phyloP scores from a whole-genome alignment of 2,888 invertebrate genomes.

The Boloria euphrosyne region DNA sequence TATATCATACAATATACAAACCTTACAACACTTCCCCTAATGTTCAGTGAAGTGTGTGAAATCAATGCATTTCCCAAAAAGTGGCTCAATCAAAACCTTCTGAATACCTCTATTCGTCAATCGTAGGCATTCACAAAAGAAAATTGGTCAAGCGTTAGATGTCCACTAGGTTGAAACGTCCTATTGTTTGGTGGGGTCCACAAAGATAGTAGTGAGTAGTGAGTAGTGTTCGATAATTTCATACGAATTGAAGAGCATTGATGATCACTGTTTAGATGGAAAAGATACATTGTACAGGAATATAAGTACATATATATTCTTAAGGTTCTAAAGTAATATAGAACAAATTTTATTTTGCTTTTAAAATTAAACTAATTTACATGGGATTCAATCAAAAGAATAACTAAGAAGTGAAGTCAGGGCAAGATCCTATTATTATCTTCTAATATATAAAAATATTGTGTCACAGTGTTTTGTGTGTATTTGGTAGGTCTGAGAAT shows the following conservation, averaged over 20 bases:
- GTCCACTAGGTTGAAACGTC: conserved; percentile 72
- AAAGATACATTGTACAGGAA: background rate
- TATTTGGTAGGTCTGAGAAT: too few relatives aligned
- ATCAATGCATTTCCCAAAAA: conserved; percentile 70
- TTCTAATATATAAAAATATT: too few relatives aligned
- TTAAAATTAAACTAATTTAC: too few relatives aligned
- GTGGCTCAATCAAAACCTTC: conserved; percentile 68
- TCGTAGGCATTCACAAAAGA: conserved; percentile 77
- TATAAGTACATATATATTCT: background rate
- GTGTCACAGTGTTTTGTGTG: too few relatives aligned
- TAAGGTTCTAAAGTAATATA: too few relatives aligned
- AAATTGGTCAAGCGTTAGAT: conserved; percentile 80
- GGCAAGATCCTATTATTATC: too few relatives aligned
- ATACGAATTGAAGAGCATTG: conserved; percentile 39
- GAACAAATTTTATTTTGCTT: too few relatives aligned
- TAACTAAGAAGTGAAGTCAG: too few relatives aligned
- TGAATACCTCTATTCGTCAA: conserved; percentile 63
- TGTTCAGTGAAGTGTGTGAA: conserved; percentile 64
- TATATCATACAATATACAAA: conserved; percentile 23
- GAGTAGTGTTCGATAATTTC: conserved; percentile 45
- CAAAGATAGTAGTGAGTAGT: conserved; percentile 31
- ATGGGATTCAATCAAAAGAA: too few relatives aligned
- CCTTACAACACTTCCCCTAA: conserved; percentile 26
- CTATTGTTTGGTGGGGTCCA: conserved; percentile 63
- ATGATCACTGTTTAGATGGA: background rate